Conservation (phyloP, 2,888 invertebrate species). For the Ichneumoninae sp. region DNA sequence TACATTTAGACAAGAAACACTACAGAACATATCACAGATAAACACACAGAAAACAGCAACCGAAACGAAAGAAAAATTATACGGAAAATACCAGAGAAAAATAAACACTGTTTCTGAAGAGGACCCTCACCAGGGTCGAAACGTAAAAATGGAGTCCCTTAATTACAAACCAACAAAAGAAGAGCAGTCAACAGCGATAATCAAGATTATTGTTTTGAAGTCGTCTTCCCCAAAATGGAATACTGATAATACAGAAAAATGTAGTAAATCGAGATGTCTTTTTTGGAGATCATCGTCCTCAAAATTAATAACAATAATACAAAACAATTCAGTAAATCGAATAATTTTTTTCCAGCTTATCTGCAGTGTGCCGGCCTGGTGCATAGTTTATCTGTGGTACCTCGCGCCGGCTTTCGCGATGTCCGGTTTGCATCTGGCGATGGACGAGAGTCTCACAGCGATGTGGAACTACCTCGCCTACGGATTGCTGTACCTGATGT, state of each 20-base stretch:
- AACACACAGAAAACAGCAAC: too few species aligned
- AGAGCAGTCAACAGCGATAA: too few species aligned
- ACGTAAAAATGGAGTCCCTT: too few species aligned
- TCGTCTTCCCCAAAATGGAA: too few species aligned
- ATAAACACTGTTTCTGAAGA: too few species aligned
- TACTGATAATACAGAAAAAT: background rate
- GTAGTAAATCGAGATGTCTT: background rate
- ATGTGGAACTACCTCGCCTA: slow-evolving; percentile 80
- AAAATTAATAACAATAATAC: background rate
- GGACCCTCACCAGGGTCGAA: too few species aligned
- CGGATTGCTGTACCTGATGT: slow-evolving; percentile 79
- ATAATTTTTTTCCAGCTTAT: slow-evolving; percentile 87
- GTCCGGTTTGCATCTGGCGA: slow-evolving; percentile 90
- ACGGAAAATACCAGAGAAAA: too few species aligned
- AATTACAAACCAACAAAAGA: too few species aligned
- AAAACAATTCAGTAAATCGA: background rate
- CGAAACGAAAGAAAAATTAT: too few species aligned
- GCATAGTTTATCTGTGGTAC: slow-evolving; percentile 93
- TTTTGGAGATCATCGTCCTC: background rate
- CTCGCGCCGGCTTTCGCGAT: slow-evolving; percentile 95
- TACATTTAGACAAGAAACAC: too few species aligned
- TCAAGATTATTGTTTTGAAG: too few species aligned
- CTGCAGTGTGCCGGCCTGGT: slow-evolving; percentile 91
- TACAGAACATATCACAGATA: too few species aligned
- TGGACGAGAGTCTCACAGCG: slow-evolving; percentile 80